Base-by-base conservation (phyloP, 2,797 vertebrate genomes). In the Mus caroli region DNA sequence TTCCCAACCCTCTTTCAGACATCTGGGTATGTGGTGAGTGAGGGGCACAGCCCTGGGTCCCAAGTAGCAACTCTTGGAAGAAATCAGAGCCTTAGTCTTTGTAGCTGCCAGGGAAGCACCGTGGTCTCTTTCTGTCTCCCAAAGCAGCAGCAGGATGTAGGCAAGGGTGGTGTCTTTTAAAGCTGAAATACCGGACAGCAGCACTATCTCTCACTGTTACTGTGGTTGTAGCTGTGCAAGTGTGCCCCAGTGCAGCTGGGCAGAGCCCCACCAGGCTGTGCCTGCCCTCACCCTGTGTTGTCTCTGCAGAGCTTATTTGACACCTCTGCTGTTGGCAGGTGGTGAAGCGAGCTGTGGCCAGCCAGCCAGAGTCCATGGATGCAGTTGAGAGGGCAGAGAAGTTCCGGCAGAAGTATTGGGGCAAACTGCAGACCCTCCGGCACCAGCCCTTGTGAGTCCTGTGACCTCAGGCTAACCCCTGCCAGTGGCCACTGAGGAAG, bases 321-420 rank as follows among this genome's bases (percentile, higher is more conserved):
- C 77, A 31, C 14, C 78, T 64, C 0, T 64, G 4, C 13, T 50
- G 67, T 60, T 62, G 31, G 75, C 96, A 99, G 99, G 99, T 99
- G 78, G 99, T 99, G 26, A 99, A 99, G 90, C 98, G 99, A 20
- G 99, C 99, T 0, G 97, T 99, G 28, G 99, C 99, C 77, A 99
- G 99, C 91, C 99, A 99, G 95, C 99, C 99, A 0, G 99, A 99
- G 92, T 98, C 99, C 0, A 89, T 96, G 0, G 99, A 99, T 34
- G 99, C 99, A 0, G 94, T 79, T 0, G 99, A 99, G 97, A 98
- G 99, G 96, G 99, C 99, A 0, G 99, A 99, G 96, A 99, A 99
- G 98, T 99, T 99, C 98, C 99, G 99, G 0, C 99, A 99, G 98
- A 99, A 99, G 86, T 99, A 99, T 98, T 98, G 99, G 98, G 99